These are phyloP conservation scores for Lasioglossum leucozonium DNA, from an alignment of 2,888 invertebrate genomes.

Conservation along the genomic window DNA sequence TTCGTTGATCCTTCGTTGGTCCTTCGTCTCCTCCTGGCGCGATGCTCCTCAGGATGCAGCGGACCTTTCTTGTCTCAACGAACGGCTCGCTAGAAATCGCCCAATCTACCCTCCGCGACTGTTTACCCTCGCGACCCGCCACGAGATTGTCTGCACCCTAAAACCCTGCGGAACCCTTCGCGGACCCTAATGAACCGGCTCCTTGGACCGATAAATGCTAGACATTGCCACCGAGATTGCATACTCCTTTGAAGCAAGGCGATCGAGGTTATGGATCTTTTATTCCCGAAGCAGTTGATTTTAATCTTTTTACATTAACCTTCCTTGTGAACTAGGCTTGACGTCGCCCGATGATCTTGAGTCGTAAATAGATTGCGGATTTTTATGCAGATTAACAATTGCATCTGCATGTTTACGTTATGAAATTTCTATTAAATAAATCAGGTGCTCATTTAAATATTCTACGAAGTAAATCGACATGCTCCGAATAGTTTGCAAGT, in stretches of 20 bases:
- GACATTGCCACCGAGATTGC: background rate
- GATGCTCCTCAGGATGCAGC: slow-evolving; percentile 3
- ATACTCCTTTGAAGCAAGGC: background rate
- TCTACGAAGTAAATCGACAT: no score
- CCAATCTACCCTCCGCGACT: slow-evolving; percentile 9
- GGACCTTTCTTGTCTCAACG: slow-evolving; percentile 18
- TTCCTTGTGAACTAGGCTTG: no score
- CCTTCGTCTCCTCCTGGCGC: background rate
- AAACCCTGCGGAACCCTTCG: background rate
- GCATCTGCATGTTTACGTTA: no score
- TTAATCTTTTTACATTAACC: no score
- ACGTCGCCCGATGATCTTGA: no score
- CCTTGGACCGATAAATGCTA: background rate
- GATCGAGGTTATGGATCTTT: background rate
- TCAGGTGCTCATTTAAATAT: no score
- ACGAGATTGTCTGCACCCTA: background rate
- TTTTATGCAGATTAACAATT: no score
- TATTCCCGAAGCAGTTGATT: background rate
- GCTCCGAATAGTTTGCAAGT: background rate
- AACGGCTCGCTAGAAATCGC: slow-evolving; percentile 36
- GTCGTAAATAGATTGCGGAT: no score
- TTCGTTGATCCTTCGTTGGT: slow-evolving; percentile 1
- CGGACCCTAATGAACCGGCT: no score
- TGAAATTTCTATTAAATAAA: no score
- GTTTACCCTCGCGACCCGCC: background rate